Evolutionary conservation across 2,888 invertebrate genomes (phyloP).

Genomic region (Choristoneura rosaceana): DNA sequence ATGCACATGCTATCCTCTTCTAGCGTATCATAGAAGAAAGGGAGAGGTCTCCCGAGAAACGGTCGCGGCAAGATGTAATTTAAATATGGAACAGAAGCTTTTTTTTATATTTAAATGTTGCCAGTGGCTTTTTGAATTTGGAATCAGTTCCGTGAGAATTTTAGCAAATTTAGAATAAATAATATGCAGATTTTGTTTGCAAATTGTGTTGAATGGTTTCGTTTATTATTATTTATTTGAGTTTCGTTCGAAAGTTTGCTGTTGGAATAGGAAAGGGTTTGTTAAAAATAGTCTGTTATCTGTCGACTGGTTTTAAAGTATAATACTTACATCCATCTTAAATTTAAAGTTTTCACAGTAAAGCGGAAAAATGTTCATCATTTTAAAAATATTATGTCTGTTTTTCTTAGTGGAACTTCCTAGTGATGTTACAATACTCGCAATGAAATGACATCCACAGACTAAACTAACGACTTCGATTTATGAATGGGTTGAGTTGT

Average conservation of each 20-base stretch:
- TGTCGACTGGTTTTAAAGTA: not conserved
- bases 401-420: too few species aligned
- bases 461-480: too few species aligned
- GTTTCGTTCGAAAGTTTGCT: not conserved
- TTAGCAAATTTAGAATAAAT: slow-evolving; percentile 15
- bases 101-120: slow-evolving; percentile 38
- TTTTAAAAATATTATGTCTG: too few species aligned
- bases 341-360: too few species aligned
- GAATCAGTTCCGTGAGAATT: slow-evolving; percentile 33
- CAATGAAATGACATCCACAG: too few species aligned
- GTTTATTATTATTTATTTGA: not conserved
- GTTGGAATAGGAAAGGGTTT: not conserved
- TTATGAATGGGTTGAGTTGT: too few species aligned
- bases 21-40: slow-evolving; percentile 22
- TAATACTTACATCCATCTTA: too few species aligned
- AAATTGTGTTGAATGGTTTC: slow-evolving; percentile 14
- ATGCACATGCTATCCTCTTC: slow-evolving; percentile 15
- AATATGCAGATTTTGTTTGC: slow-evolving; percentile 19
- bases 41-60: slow-evolving; percentile 3
- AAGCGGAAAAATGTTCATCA: too few species aligned
- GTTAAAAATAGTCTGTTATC: not conserved
- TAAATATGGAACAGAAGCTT: slow-evolving; percentile 32
- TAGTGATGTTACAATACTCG: too few species aligned
- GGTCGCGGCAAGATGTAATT: slow-evolving; percentile 29
- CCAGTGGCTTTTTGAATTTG: slow-evolving; percentile 26